A percentile compares a stretch with the other conserved stretches of the same genome.
These are phyloP conservation scores for Falcunculus frontatus DNA, from an alignment of 2,113 vertebrate species.

Conservation along the genomic window DNA sequence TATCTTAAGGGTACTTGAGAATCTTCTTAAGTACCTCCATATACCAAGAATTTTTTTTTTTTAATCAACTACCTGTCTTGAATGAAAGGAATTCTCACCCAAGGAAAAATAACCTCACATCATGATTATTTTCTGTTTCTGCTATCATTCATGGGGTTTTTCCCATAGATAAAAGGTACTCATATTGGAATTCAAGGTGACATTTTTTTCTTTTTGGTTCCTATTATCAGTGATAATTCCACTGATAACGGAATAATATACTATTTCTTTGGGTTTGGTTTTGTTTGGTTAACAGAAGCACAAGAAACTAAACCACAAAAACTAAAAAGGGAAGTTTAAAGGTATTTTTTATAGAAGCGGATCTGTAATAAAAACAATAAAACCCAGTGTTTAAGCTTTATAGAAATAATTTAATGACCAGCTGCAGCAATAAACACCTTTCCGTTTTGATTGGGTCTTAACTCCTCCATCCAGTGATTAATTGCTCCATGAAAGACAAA, in stretches of 20 bases:
- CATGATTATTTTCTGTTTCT: not conserved
- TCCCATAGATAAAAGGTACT: not conserved
- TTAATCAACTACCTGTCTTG: not conserved
- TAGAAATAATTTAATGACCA: constrained; percentile 65
- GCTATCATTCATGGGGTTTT: not conserved
- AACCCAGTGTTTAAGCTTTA: constrained; percentile 53
- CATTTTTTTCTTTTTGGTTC: not conserved
- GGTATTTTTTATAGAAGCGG: constrained; percentile 53
- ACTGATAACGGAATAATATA: not conserved
- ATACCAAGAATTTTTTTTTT: not conserved
- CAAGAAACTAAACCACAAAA: constrained; percentile 30
- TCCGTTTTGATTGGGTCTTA: constrained; percentile 59
- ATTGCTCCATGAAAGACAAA: constrained; percentile 54
- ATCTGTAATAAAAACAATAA: constrained; percentile 61
- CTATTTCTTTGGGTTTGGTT: not conserved
- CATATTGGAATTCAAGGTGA: not conserved
- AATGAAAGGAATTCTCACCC: not conserved
- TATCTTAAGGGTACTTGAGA: not conserved
- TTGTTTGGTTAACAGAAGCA: constrained; percentile 53
- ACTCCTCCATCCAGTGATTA: constrained; percentile 41
- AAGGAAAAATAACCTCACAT: not conserved
- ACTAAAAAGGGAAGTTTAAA: constrained; percentile 57
- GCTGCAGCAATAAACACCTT: constrained; percentile 63
- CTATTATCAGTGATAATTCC: not conserved
- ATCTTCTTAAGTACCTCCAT: not conserved